Conservation (phyloP, 2,113 vertebrate genomes). For the Protomyctophum bolini region DNA sequence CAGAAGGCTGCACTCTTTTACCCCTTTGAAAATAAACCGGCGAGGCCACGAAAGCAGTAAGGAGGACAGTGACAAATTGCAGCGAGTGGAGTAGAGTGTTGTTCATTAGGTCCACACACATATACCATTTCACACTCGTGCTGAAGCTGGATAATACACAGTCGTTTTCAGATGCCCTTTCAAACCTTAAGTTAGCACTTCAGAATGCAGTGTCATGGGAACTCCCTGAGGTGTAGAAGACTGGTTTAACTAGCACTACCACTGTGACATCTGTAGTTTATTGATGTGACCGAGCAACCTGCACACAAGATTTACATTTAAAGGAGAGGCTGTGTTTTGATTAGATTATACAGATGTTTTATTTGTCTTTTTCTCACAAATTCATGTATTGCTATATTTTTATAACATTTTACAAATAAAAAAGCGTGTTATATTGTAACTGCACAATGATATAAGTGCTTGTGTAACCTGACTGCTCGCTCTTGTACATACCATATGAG, state of each 20-base stretch:
- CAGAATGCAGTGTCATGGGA: conserved; percentile 13
- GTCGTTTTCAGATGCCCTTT: conserved; percentile 22
- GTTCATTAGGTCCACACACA: conserved; percentile 37
- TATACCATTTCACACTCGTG: conserved; percentile 43
- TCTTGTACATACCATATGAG: no score
- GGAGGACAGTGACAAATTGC: conserved; percentile 60
- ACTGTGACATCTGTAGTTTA: not conserved
- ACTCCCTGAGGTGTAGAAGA: not conserved
- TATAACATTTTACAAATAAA: no score
- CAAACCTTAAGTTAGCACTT: not conserved
- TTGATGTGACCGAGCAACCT: no score
- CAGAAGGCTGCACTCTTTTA: conserved; percentile 18
- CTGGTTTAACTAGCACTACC: not conserved
- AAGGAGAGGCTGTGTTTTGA: no score
- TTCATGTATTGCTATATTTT: no score
- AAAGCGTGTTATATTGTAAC: no score
- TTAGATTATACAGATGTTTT: no score
- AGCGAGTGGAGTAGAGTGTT: conserved; percentile 32
- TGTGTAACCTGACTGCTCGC: no score
- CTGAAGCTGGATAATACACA: conserved; percentile 6
- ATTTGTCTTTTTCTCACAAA: no score
- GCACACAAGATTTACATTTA: no score
- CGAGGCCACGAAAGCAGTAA: conserved; percentile 35
- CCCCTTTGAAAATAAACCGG: conserved; percentile 53
- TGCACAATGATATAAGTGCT: no score